Conservation (phyloP, 2,113 vertebrate genomes). For the Dipodomys ordii region DNA sequence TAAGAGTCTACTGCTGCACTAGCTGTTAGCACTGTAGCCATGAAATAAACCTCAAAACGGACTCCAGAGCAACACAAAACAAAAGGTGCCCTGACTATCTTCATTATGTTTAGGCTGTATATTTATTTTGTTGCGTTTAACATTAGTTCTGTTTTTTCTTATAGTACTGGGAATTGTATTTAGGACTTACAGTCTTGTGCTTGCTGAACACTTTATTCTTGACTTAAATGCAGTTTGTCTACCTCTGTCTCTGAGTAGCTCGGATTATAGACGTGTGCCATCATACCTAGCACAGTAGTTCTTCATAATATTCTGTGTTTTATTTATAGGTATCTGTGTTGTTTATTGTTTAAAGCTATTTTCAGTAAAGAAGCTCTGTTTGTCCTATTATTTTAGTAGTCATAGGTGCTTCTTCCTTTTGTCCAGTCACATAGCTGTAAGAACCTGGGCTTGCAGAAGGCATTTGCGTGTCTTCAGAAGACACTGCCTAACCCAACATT, state of each 20-base stretch:
- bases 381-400: neutral
- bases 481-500: neutral
- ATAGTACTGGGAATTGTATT: too few relatives aligned
- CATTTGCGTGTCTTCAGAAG: conserved; percentile 40
- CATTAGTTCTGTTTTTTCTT: neutral
- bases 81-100: neutral
- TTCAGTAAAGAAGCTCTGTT: neutral
- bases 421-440: neutral
- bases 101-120: neutral
- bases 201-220: too few relatives aligned
- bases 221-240: too few relatives aligned
- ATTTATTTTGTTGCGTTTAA: neutral
- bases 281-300: too few relatives aligned
- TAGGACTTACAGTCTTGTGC: too few relatives aligned
- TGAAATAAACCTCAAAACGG: neutral
- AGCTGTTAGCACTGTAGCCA: too few relatives aligned
- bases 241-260: too few relatives aligned
- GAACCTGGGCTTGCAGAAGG: neutral
- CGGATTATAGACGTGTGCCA: too few relatives aligned
- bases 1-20: neutral
- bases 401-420: neutral
- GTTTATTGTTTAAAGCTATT: conserved; percentile 8
- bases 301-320: neutral
- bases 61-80: neutral
- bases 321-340: neutral